Evolutionary conservation across 2,888 invertebrate genomes (phyloP), one percentile per base, ranked within the genome.

Genomic region (Drosophila percnosoma): DNA sequence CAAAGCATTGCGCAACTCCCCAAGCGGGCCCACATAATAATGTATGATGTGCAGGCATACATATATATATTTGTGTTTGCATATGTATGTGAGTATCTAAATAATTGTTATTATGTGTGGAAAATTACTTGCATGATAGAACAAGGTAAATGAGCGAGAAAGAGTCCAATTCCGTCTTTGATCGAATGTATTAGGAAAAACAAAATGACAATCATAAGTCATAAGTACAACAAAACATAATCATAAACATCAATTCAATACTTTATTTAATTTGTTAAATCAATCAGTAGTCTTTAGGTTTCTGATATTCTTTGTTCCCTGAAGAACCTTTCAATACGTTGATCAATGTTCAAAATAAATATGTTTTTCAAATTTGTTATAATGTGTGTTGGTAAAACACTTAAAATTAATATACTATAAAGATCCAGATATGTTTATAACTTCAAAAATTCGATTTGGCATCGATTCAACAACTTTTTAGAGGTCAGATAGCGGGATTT

Each of bases 71-170:
- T 10, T n/a, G 40, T 40, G 36, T 36, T 21, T 21, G 21, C 42
- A 2, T n/a, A 15, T 52, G 3, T 24, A 6, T 52, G 10, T 10
- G 29, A 13, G 18, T 51, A 24, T 34, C 53, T 34, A 36, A 34
- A 54, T 36, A 27, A 36, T n/a, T 36, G 36, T 27, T 38, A 15
- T 38, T 38, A 27, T 38, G 55, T 38, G 36, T 55, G 55, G 38
- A 5, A 29, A 38, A 55, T 55, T 4, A 55, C n/a, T 38, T 38
- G 38, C 27, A 38, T 29, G 8, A 18, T 38, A 13, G 18, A 34
- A 36, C n/a, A 24, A n/a, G 15, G 18, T 36, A 54, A 24, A 24
- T 24, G 24, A 24, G 1, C 15, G 8, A 24, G 15, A 24, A 24
- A 45, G 13, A 21, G 13, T 15, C 45, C 4, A 7, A 45, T 13